Base-by-base conservation (phyloP, 2,888 invertebrate genomes). In the Phortica okadai region DNA sequence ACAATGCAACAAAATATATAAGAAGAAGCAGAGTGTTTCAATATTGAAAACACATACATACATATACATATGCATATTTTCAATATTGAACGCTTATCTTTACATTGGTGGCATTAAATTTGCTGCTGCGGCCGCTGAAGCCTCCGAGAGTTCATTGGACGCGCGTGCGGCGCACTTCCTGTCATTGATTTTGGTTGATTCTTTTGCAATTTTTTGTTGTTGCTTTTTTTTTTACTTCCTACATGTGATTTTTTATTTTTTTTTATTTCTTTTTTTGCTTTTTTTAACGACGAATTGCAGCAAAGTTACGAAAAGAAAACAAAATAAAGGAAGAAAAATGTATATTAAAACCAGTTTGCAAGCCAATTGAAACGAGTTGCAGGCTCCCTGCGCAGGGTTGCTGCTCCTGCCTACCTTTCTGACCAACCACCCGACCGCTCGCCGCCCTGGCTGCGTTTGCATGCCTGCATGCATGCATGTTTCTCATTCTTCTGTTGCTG, bases 291-390 rank as follows among this genome's bases (percentile, higher is more conserved):
- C 50, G 8, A 8, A 3, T 50, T 50, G 50, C 10, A 8, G 50
- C 50, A 50, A 50, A 50, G 8, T 50, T 14, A 50, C 50, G 10
- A 50, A 50, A 50, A 50, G 50, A 50, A 14, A 50, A 50, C 50
- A 6, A 33, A 62, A 25, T 4, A 25, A 62, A 21, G 21, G 7
- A 62, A 6, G 62, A 16, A 62, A 25, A 5, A 50, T 33, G 10
- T 62, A 62, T 16, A 62, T 16, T 62, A 11, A 62, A 62, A 62
- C 62, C 62, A 62, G 62, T 62, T 62, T 62, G 25, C 62, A 62
- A 62, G 21, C 62, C 62, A 62, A 62, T 62, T 62, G 62, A 62
- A 62, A 62, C 62, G 21, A 62, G 62, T 62, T 62, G 50, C 50
- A 25, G 25, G n/a, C 7, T 21, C 21, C 21, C 21, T 62, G 11